These are phyloP conservation scores for Sebastes nivosus DNA, from an alignment of 2,797 vertebrate species.

Conservation along the genomic window DNA sequence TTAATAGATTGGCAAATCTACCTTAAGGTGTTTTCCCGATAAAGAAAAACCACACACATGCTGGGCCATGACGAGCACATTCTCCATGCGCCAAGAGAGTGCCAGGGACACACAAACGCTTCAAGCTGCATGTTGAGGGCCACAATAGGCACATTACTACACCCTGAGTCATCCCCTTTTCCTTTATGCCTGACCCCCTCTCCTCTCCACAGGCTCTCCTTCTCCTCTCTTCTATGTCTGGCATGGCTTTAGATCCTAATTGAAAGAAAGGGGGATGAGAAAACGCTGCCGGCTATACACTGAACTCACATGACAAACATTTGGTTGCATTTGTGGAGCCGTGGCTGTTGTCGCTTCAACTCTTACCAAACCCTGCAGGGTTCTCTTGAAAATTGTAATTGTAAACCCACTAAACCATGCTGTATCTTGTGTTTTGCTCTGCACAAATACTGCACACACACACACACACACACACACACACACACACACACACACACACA, in stretches of 20 bases:
- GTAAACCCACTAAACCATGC: neutral
- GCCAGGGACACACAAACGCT: conserved; percentile 34
- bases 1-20: neutral
- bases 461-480: no score
- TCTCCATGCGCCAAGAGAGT: conserved; percentile 19
- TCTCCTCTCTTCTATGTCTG: neutral
- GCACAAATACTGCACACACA: neutral
- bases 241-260: neutral
- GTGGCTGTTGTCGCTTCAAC: neutral
- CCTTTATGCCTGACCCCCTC: conserved; percentile 21
- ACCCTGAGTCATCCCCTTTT: conserved; percentile 63
- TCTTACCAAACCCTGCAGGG: neutral
- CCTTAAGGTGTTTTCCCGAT: neutral
- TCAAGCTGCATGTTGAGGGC: conserved; percentile 38
- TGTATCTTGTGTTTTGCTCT: neutral
- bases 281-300: neutral
- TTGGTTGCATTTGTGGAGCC: neutral
- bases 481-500: no score
- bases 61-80: neutral
- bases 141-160: conserved; percentile 62
- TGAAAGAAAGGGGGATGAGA: neutral
- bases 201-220: neutral
- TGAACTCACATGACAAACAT: conserved; percentile 36
- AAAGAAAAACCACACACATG: neutral
- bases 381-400: neutral